Base-by-base conservation (phyloP, 2,888 invertebrate genomes). In the Lepidochrysops patricia region DNA sequence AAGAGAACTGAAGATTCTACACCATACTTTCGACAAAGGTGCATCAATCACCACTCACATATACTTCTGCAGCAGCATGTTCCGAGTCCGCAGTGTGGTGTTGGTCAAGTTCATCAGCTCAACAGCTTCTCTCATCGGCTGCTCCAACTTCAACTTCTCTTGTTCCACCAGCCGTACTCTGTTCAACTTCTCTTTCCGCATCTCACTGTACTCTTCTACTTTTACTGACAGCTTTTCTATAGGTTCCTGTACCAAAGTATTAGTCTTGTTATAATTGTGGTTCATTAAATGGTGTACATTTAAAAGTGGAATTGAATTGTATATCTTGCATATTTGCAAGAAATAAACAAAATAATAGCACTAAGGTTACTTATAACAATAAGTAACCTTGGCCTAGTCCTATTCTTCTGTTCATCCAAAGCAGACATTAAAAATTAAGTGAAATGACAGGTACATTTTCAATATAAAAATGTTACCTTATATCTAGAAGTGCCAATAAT, bases 401-500 rank as follows among this genome's bases (percentile, higher is more conserved):
- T n/a, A n/a, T n/a, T n/a, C n/a, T n/a, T n/a, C n/a, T n/a, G n/a
- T n/a, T n/a, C n/a, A n/a, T n/a, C n/a, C n/a, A n/a, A n/a, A n/a
- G n/a, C n/a, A n/a, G n/a, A n/a, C n/a, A n/a, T n/a, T n/a, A n/a
- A n/a, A n/a, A n/a, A n/a, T n/a, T n/a, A n/a, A n/a, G n/a, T n/a
- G n/a, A n/a, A n/a, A n/a, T n/a, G n/a, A n/a, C n/a, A n/a, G n/a
- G n/a, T n/a, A n/a, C n/a, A n/a, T n/a, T n/a, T n/a, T n/a, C n/a
- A n/a, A n/a, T n/a, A n/a, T 35, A 35, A 37, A 43, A 19, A 23
- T 1, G 1, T 57, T 76, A 92, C 93, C 84, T 95, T 95, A 70
- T 94, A 96, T 67, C 96, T 90, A 0, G 92, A 91, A 0, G 96
- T 97, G 0, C 99, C 99, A 70, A 99, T 96, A 61, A 99, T 98